Evolutionary conservation across 1,140 invertebrate genomes (phyloP), one percentile per base, ranked within the genome.

Genomic region (Neotoxoptera formosana): DNA sequence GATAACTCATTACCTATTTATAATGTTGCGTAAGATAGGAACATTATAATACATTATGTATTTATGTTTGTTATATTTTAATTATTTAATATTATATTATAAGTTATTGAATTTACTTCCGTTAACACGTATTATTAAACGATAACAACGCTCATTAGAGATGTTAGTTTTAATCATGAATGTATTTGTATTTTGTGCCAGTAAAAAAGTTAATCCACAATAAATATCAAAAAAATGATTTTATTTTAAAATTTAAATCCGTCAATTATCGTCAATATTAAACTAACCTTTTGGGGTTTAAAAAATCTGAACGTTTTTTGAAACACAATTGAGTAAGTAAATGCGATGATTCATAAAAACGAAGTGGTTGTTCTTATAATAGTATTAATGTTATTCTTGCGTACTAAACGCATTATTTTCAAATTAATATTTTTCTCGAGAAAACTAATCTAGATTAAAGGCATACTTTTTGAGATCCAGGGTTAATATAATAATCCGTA

Each of bases 401-500:
- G 60, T 67, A 67, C n/a, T 67, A 76, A 76, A 76, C 60, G 60
- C 60, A 76, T 76, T 76, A 76, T 76, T 76, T 76, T 76, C 14
- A 76, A 76, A 76, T 76, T 76, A 76, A 76, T 76, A 76, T 76
- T 76, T 76, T 76, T 76, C 30, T 76, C 60, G 14, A 76, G 60
- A 76, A n/a, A 76, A 76, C 60, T 76, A 76, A 76, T 76, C 60
- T 76, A 76, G 60, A 76, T 76, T 76, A 76, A 76, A 76, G 14
- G 60, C 60, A 76, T 76, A 76, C 60, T 76, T 76, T 76, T 76
- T 76, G 60, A 76, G n/a, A 76, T 76, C 30, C 60, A 17, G 60
- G 60, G 60, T 76, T 76, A 76, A 76, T 76, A n/a, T 76, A 76
- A 76, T 76, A 76, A 76, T 76, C 60, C 60, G 60, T n/a, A 76